phyloP scores from a whole-genome alignment of 2,888 invertebrate genomes.

The Strigamia transsilvanica region DNA sequence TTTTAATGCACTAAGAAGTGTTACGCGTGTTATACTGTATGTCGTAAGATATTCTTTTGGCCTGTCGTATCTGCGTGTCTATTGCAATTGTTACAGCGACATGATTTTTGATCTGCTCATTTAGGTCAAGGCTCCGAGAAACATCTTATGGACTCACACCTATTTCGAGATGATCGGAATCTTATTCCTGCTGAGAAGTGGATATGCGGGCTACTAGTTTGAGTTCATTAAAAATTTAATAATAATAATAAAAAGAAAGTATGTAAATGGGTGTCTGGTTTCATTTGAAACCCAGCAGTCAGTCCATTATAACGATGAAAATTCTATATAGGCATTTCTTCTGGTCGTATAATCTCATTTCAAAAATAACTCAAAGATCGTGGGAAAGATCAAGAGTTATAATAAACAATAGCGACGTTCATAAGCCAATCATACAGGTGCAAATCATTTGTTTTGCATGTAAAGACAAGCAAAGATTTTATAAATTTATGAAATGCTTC shows the following conservation, averaged over 20 bases:
- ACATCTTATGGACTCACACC: constrained; percentile 40
- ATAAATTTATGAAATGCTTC: neutral
- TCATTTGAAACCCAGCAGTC: constrained; percentile 23
- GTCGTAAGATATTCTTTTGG: neutral
- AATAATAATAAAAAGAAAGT: constrained; percentile 22
- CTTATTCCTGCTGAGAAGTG: constrained; percentile 43
- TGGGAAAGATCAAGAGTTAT: constrained; percentile 3
- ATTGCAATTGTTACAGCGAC: neutral
- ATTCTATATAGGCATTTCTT: neutral
- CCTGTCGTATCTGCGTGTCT: neutral
- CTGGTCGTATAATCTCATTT: neutral
- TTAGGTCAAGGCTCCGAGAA: constrained; percentile 39
- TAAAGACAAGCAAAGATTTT: no score
- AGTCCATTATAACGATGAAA: constrained; percentile 27
- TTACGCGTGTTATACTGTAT: neutral
- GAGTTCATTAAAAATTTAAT: constrained; percentile 34
- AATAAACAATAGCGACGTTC: no score
- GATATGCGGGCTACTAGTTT: constrained; percentile 46
- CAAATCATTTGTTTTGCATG: no score
- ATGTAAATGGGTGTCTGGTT: constrained; percentile 7
- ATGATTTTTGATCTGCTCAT: constrained; percentile 32
- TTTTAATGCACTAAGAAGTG: no score
- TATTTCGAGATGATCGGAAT: constrained; percentile 45
- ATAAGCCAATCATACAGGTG: no score
- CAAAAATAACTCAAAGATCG: constrained; percentile 27